Evolutionary conservation across 2,888 invertebrate species (phyloP).

Genomic region (Oscheius sp.): DNA sequence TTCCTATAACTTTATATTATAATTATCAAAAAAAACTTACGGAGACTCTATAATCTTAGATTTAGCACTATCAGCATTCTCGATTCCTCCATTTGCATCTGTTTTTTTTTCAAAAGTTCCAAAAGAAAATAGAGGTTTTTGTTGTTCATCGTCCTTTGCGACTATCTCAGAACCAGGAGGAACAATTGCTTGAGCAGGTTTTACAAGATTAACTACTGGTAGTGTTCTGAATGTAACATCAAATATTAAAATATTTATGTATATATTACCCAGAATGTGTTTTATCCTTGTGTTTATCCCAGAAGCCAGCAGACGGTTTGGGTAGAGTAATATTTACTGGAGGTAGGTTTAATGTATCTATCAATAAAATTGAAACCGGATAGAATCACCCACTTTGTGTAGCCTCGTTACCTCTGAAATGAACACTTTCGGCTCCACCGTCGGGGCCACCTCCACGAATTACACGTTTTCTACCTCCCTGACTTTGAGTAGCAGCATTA

Average conservation of each 20-base stretch:
- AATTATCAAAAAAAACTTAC: too few species aligned
- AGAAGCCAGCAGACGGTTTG: slow-evolving; percentile 47
- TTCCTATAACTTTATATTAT: too few species aligned
- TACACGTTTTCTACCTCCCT: slow-evolving; percentile 43
- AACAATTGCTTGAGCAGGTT: not conserved
- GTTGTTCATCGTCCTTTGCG: not conserved
- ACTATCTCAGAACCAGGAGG: slow-evolving; percentile 1
- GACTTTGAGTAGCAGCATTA: not conserved
- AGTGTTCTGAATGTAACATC: not conserved
- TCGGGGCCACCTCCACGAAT: slow-evolving; percentile 53
- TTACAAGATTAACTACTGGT: slow-evolving; percentile 7
- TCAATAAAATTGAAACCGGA: not conserved
- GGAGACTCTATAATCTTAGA: not conserved
- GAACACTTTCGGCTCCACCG: slow-evolving; percentile 43
- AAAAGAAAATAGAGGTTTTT: slow-evolving; percentile 5
- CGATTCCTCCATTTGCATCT: not conserved
- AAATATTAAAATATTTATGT: not conserved
- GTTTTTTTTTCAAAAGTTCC: not conserved
- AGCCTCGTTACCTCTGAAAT: slow-evolving; percentile 36
- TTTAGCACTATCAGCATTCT: not conserved
- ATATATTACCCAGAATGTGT: not conserved
- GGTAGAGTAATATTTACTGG: slow-evolving; percentile 40
- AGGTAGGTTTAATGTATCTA: slow-evolving; percentile 26
- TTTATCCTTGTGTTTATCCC: slow-evolving; percentile 37
- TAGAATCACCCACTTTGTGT: not conserved